These are phyloP conservation scores for Hypsopygia costalis DNA, from an alignment of 2,888 invertebrate species.

Conservation along the genomic window DNA sequence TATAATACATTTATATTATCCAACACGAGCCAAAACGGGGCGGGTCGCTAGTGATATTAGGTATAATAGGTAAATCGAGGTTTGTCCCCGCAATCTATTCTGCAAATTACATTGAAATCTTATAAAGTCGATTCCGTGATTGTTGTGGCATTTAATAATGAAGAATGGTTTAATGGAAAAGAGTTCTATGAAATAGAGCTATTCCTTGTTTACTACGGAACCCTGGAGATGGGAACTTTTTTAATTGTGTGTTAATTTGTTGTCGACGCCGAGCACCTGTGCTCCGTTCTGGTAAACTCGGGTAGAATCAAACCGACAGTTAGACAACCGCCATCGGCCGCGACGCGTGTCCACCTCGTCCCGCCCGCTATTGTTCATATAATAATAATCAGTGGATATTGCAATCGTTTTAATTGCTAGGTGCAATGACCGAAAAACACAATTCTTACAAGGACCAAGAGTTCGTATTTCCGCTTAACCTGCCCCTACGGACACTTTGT, in stretches of 20 bases:
- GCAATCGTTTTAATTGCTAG: slow-evolving; percentile 34
- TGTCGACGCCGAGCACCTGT: slow-evolving; percentile 29
- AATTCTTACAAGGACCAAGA: slow-evolving; percentile 32
- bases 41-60: too few species aligned
- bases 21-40: too few species aligned
- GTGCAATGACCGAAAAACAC: slow-evolving; percentile 41
- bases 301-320: slow-evolving; percentile 20
- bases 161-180: too few species aligned
- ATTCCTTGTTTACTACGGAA: too few species aligned
- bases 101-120: too few species aligned
- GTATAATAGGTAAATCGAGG: too few species aligned
- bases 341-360: slow-evolving; percentile 32
- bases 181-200: too few species aligned
- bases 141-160: too few species aligned
- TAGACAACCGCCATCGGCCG: slow-evolving; percentile 24
- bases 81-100: too few species aligned
- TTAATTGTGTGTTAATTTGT: slow-evolving; percentile 10
- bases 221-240: too few species aligned
- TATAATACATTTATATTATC: too few species aligned
- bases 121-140: too few species aligned
- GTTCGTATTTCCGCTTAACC: slow-evolving; percentile 24
- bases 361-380: slow-evolving; percentile 39
- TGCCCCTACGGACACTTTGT: background rate
- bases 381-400: slow-evolving; percentile 52
- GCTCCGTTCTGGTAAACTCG: slow-evolving; percentile 13